These are phyloP conservation scores for Gnathonemus echidnorhynchus DNA, from an alignment of 2,113 vertebrate genomes.

Conservation along the genomic window DNA sequence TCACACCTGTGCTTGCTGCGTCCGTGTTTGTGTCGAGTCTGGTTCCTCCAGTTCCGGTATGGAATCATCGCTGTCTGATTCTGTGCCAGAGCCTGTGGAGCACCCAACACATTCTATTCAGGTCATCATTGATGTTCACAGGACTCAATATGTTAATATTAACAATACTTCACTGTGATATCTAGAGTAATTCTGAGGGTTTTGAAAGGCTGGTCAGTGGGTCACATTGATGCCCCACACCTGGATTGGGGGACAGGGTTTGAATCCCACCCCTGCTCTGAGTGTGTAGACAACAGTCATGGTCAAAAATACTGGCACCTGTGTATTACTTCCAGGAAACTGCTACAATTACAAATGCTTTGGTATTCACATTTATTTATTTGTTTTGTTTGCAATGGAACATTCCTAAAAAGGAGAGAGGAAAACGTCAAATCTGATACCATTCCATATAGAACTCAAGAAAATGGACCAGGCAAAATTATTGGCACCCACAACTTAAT, in stretches of 20 bases:
- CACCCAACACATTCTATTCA: constrained; percentile 5
- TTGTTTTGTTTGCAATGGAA: neutral
- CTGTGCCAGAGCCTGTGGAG: constrained; percentile 86
- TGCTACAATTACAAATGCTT: neutral
- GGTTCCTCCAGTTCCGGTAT: constrained; percentile 97
- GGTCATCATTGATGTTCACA: neutral
- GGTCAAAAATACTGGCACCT: neutral
- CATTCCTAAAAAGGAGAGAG: neutral
- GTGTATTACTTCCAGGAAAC: neutral
- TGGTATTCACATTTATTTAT: neutral
- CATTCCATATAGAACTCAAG: neutral
- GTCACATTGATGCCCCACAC: neutral
- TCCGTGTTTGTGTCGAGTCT: constrained; percentile 88
- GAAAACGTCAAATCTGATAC: neutral
- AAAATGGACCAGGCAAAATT: neutral
- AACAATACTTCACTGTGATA: neutral
- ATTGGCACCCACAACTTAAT: neutral
- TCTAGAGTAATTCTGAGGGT: neutral
- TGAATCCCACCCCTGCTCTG: neutral
- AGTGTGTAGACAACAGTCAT: neutral
- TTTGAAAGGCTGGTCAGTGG: neutral
- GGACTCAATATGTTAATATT: neutral
- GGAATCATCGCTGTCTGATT: constrained; percentile 97
- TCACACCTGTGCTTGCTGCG: constrained; percentile 88
- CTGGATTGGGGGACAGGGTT: neutral